Percentiles rank a stretch among this genome's conserved stretches.
These are phyloP conservation scores for Conchocele bisecta DNA, from an alignment of 2,888 invertebrate genomes.

Conservation along the genomic window DNA sequence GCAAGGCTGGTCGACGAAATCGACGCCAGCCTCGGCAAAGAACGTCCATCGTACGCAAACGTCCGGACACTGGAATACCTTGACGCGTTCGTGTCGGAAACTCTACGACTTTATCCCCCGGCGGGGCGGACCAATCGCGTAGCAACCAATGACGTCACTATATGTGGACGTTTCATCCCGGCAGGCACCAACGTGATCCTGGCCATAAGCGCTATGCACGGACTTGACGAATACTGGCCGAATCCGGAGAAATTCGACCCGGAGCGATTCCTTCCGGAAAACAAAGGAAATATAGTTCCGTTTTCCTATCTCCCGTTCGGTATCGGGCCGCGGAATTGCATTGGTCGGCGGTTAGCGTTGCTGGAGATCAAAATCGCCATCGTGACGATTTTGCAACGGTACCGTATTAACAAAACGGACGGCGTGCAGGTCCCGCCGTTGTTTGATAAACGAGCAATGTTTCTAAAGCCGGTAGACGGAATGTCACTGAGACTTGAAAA, in stretches of 20 bases:
- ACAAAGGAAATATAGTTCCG: conserved; percentile 39
- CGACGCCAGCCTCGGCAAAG: conserved; percentile 28
- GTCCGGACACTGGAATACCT: conserved; percentile 55
- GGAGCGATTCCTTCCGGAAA: conserved; percentile 40
- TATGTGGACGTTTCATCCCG: conserved; percentile 32
- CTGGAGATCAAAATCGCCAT: conserved; percentile 47
- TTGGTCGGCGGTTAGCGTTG: conserved; percentile 44
- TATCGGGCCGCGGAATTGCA: conserved; percentile 43
- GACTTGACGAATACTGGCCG: conserved; percentile 50
- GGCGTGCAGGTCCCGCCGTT: conserved; percentile 40
- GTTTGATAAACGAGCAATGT: conserved; percentile 41
- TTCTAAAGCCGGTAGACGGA: conserved; percentile 42
- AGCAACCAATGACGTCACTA: not conserved
- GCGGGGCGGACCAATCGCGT: conserved; percentile 45
- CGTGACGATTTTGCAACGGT: conserved; percentile 42
- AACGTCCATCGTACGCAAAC: conserved; percentile 53
- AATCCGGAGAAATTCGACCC: conserved; percentile 55
- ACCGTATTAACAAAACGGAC: conserved; percentile 32
- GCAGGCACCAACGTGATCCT: conserved; percentile 37
- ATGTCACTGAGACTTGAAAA: conserved; percentile 41
- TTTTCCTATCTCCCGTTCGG: conserved; percentile 54
- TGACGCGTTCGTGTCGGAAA: conserved; percentile 62
- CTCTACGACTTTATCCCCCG: conserved; percentile 61
- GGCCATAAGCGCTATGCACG: conserved; percentile 42
- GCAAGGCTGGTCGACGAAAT: conserved; percentile 43